A percentile compares a stretch with the other conserved stretches of the same genome.
Evolutionary conservation across 2,888 invertebrate species (phyloP).

Genomic region (Thereva nobilitata): DNA sequence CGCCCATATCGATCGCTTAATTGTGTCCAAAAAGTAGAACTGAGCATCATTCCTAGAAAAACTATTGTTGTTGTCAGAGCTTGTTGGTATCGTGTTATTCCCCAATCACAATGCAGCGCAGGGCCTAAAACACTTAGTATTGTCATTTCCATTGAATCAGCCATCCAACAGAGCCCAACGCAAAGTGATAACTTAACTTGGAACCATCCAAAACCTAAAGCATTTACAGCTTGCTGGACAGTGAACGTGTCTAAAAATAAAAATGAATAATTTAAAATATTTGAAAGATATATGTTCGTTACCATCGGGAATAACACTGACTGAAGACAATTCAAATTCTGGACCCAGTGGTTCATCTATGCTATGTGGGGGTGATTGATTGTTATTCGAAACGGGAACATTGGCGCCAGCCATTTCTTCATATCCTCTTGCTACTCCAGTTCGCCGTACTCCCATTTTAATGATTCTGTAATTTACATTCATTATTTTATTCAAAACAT

Average conservation of each 20-base stretch:
- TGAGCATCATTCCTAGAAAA: slow-evolving; percentile 96
- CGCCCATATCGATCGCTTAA: slow-evolving; percentile 91
- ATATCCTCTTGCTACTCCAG: slow-evolving; percentile 45
- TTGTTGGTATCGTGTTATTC: slow-evolving; percentile 83
- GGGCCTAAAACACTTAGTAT: slow-evolving; percentile 92
- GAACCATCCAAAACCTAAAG: slow-evolving; percentile 85
- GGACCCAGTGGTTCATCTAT: slow-evolving; percentile 51
- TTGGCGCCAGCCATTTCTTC: slow-evolving; percentile 47
- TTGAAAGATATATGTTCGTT: slow-evolving; percentile 40
- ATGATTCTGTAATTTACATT: not conserved
- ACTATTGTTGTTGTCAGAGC: slow-evolving; percentile 92
- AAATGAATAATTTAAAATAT: not conserved
- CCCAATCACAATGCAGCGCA: slow-evolving; percentile 93
- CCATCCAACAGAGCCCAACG: slow-evolving; percentile 92
- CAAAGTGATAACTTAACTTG: slow-evolving; percentile 85
- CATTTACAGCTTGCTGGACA: slow-evolving; percentile 84
- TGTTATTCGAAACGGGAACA: slow-evolving; percentile 39
- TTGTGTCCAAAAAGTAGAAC: slow-evolving; percentile 94
- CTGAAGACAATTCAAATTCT: slow-evolving; percentile 68
- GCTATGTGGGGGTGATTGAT: not conserved
- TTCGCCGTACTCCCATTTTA: slow-evolving; percentile 46
- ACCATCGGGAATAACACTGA: slow-evolving; percentile 71
- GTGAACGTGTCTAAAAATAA: slow-evolving; percentile 75
- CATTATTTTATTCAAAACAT: not conserved
- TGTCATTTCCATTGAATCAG: slow-evolving; percentile 98